A percentile compares a stretch with the other conserved stretches of the same genome.
These are phyloP conservation scores for Rotaria magnacalcarata DNA, from an alignment of 2,888 invertebrate species.

Conservation along the genomic window DNA sequence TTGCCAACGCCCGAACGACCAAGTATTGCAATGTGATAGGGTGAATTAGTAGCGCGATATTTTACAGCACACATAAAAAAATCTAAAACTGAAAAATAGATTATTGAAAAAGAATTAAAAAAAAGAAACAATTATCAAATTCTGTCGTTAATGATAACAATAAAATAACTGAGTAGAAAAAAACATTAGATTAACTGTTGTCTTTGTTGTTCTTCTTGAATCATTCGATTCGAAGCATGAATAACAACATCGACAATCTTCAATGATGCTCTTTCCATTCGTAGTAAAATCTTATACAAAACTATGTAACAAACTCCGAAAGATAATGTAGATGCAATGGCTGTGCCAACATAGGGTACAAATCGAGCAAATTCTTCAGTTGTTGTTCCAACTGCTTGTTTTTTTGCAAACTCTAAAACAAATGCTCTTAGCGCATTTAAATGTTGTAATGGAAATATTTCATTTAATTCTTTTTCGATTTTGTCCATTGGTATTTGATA, in stretches of 20 bases:
- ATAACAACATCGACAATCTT: slow-evolving; percentile 13
- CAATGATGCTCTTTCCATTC: neutral
- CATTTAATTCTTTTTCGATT: slow-evolving; percentile 20
- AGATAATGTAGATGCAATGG: neutral
- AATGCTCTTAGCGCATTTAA: neutral
- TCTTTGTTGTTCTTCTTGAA: slow-evolving; percentile 1
- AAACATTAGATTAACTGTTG: neutral
- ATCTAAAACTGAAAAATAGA: neutral
- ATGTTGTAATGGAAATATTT: slow-evolving; percentile 23
- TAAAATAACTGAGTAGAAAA: neutral
- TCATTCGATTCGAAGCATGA: neutral
- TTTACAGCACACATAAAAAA: neutral
- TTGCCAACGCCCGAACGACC: slow-evolving; percentile 48
- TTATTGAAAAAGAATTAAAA: no score
- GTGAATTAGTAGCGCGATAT: slow-evolving; percentile 23
- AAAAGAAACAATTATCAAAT: neutral
- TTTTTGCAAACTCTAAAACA: slow-evolving; percentile 17
- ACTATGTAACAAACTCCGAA: slow-evolving; percentile 2
- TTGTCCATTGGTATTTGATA: slow-evolving; percentile 6
- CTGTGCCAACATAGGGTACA: slow-evolving; percentile 7
- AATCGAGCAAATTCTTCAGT: slow-evolving; percentile 22
- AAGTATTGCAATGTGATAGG: slow-evolving; percentile 47
- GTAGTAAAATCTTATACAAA: neutral
- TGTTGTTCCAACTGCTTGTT: neutral
- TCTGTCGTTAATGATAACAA: no score